These are phyloP conservation scores for Syrista parreyssii DNA, from an alignment of 2,888 invertebrate species.

Conservation along the genomic window DNA sequence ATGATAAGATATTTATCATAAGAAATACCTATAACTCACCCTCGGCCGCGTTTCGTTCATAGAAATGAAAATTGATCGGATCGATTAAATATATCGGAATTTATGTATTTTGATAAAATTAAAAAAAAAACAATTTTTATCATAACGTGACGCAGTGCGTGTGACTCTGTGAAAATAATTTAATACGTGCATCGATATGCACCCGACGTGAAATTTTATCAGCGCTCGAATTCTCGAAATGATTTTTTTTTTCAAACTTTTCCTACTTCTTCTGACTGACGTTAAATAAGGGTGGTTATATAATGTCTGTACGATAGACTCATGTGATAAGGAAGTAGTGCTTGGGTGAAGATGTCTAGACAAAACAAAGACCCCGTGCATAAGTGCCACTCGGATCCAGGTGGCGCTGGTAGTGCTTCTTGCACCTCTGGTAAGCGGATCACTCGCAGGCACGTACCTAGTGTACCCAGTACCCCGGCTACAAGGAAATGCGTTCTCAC, in stretches of 20 bases:
- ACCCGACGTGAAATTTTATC: not conserved
- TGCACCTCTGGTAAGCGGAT: constrained; percentile 50
- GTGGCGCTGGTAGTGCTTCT: constrained; percentile 65
- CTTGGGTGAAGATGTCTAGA: constrained; percentile 49
- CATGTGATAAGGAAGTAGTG: constrained; percentile 20
- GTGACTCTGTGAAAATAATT: not conserved
- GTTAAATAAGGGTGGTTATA: not conserved
- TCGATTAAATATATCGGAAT: not conserved
- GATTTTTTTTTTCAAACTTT: not conserved
- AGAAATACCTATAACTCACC: not conserved
- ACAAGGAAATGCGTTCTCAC: constrained; percentile 85
- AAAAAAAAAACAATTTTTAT: not conserved
- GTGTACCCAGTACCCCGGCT: constrained; percentile 67
- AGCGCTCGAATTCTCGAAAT: not conserved
- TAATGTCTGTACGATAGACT: constrained; percentile 2
- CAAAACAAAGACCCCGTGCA: constrained; percentile 73
- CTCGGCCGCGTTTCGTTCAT: not conserved
- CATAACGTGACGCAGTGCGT: not conserved
- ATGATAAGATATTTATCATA: not conserved
- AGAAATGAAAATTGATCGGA: not conserved
- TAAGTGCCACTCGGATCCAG: constrained; percentile 77
- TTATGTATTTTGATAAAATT: not conserved
- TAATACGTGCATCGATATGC: not conserved
- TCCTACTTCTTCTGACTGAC: not conserved
- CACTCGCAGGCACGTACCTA: constrained; percentile 52